Percentiles rank a stretch among this genome's conserved stretches.
Conservation (phyloP, 2,888 invertebrate species). For the Sinotaia quadrata region DNA sequence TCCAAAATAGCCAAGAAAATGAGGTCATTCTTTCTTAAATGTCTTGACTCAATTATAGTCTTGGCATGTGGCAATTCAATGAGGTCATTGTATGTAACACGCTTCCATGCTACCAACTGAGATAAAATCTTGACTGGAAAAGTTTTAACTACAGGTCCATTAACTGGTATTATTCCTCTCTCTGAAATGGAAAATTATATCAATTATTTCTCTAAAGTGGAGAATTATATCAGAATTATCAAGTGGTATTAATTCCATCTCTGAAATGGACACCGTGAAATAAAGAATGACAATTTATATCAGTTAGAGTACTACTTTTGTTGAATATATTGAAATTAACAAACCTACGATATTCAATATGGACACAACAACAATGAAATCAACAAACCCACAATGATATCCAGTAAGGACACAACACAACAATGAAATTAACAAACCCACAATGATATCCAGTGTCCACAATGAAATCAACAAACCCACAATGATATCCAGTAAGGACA, state of each 20-base stretch:
- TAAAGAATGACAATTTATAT: too few relatives aligned
- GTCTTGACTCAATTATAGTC: constrained; percentile 61
- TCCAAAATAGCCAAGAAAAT: constrained; percentile 85
- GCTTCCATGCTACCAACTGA: constrained; percentile 80
- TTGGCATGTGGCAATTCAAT: constrained; percentile 65
- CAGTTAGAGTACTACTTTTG: too few relatives aligned
- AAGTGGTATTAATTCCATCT: too few relatives aligned
- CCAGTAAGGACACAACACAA: too few relatives aligned
- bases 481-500: too few relatives aligned
- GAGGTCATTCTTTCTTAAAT: constrained; percentile 65
- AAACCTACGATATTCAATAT: not conserved
- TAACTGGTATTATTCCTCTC: constrained; percentile 57
- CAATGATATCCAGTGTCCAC: not conserved
- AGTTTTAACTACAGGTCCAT: constrained; percentile 55
- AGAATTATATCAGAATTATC: too few relatives aligned
- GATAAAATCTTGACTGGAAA: constrained; percentile 70
- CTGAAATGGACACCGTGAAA: too few relatives aligned
- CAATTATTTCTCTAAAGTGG: too few relatives aligned
- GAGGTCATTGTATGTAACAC: constrained; percentile 81
- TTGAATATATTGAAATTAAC: not conserved
- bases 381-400: too few relatives aligned
- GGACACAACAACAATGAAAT: not conserved
- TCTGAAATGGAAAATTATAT: too few relatives aligned
- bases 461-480: not conserved
- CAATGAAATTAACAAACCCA: not conserved